These are phyloP conservation scores for Chaetogeoica ovagalla DNA, from an alignment of 2,888 invertebrate species.

Conservation along the genomic window DNA sequence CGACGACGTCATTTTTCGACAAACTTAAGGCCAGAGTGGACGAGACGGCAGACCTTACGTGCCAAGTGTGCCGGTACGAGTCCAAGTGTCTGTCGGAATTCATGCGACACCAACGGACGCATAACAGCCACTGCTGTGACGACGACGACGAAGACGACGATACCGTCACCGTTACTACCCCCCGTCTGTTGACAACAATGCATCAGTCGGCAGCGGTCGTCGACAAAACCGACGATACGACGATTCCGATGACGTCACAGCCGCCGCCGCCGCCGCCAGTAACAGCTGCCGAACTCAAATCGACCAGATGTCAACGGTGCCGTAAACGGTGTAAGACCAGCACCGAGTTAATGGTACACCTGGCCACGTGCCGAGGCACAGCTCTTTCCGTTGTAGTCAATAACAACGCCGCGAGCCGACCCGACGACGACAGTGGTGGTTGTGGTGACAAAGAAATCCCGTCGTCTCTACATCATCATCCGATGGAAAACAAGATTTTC, in stretches of 20 bases:
- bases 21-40: constrained; percentile 75
- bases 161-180: not conserved
- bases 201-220: not conserved
- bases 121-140: constrained; percentile 50
- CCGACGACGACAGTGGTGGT: not conserved
- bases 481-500: constrained; percentile 72
- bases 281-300: constrained; percentile 58
- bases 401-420: not conserved
- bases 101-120: constrained; percentile 73
- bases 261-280: constrained; percentile 37
- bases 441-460: not conserved
- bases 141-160: constrained; percentile 22
- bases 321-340: constrained; percentile 85
- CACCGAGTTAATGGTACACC: constrained; percentile 73
- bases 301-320: constrained; percentile 83
- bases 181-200: too few species aligned
- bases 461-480: constrained; percentile 32
- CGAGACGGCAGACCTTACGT: constrained; percentile 67
- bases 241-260: not conserved
- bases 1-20: constrained; percentile 80
- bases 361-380: constrained; percentile 67
- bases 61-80: constrained; percentile 73
- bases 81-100: constrained; percentile 81
- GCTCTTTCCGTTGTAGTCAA: constrained; percentile 17
- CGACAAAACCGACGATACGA: not conserved